phyloP scores from a whole-genome alignment of 2,797 vertebrate genomes.

The Paguma larvata region DNA sequence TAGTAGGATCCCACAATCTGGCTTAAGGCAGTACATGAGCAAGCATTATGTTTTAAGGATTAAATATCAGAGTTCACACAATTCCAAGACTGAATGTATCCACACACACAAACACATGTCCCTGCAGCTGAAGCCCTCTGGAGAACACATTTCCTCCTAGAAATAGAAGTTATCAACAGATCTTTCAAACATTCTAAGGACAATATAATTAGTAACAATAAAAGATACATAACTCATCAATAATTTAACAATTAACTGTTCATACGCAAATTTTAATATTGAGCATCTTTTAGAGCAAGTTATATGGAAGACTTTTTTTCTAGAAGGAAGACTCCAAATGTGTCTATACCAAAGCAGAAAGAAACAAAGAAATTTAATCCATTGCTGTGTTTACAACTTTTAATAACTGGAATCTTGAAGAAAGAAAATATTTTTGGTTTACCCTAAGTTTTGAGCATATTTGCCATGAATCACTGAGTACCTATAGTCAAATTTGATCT shows the following conservation, averaged over 20 bases:
- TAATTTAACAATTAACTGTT: not conserved
- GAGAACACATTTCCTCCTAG: not conserved
- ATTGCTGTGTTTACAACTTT: not conserved
- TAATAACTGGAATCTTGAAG: not conserved
- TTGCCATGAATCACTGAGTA: not conserved
- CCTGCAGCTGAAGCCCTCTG: not conserved
- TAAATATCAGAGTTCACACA: not conserved
- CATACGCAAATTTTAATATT: not conserved
- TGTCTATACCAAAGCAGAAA: not conserved
- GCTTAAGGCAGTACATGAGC: not conserved
- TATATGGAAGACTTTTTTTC: not conserved
- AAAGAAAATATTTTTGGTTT: constrained; percentile 32
- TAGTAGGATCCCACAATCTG: not conserved
- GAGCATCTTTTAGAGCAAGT: not conserved
- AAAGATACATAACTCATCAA: not conserved
- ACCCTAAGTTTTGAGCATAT: not conserved
- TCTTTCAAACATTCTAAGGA: not conserved
- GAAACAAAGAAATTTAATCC: not conserved
- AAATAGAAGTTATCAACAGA: not conserved
- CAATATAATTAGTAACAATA: not conserved
- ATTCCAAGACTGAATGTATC: not conserved
- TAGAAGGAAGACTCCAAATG: not conserved
- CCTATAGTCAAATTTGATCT: not conserved
- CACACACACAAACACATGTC: too few species aligned
- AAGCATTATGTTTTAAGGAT: not conserved